These are phyloP conservation scores for Pantelozetes paolii DNA, from an alignment of 2,888 invertebrate species.

Conservation along the genomic window DNA sequence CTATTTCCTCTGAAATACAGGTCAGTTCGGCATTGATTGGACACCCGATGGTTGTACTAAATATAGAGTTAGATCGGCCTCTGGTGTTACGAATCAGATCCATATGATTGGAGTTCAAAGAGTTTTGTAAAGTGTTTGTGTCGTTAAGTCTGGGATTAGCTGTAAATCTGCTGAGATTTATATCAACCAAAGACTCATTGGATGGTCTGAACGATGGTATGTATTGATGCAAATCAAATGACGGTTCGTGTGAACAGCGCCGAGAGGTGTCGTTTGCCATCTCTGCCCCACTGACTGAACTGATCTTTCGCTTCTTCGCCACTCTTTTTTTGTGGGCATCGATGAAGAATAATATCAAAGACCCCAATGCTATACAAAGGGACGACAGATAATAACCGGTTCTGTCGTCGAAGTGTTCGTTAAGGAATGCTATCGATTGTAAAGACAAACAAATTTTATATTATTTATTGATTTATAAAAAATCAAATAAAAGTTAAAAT, in stretches of 20 bases:
- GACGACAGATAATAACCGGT: slow-evolving; percentile 80
- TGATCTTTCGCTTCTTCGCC: slow-evolving; percentile 58
- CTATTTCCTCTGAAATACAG: slow-evolving; percentile 66
- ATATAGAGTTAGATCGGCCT: slow-evolving; percentile 32
- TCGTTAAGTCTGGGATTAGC: neutral
- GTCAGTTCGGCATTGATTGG: slow-evolving; percentile 61
- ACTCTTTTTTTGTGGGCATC: slow-evolving; percentile 66
- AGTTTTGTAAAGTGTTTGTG: neutral
- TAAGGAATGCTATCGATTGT: slow-evolving; percentile 66
- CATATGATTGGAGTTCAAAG: slow-evolving; percentile 32
- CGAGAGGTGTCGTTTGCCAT: slow-evolving; percentile 29
- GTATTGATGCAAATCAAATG: slow-evolving; percentile 13
- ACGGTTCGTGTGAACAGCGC: slow-evolving; percentile 40
- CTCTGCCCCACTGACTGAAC: slow-evolving; percentile 39
- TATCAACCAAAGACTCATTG: neutral
- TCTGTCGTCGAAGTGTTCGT: slow-evolving; percentile 69
- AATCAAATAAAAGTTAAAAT: too few relatives aligned
- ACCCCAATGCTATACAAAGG: slow-evolving; percentile 70
- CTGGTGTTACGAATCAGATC: slow-evolving; percentile 9
- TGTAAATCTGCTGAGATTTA: neutral
- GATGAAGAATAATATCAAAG: slow-evolving; percentile 71
- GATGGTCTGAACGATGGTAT: neutral
- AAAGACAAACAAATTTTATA: neutral
- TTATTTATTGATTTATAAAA: too few relatives aligned
- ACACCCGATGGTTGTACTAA: slow-evolving; percentile 26